Base-by-base conservation (phyloP, 2,888 invertebrate genomes). In the Drosophila algonquin region DNA sequence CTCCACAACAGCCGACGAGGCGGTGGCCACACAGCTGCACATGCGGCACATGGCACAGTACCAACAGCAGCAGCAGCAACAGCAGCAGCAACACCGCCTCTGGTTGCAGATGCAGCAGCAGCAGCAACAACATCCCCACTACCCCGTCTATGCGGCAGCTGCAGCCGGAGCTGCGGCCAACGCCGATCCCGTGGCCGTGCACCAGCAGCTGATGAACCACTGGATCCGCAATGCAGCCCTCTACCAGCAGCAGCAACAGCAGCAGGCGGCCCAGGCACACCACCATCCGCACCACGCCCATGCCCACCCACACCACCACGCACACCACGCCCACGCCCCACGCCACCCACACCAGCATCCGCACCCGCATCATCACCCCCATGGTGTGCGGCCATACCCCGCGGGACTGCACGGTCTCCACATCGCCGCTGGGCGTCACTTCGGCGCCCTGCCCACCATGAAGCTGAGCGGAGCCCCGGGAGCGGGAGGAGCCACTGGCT, bases 181-280 rank as follows among this genome's bases (percentile, higher is more conserved):
- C 93, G 91, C 93, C 92, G 90, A 91, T 62, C 93, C 93, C 92
- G 93, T 94, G 78, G 93, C 94, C 57, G 90, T 91, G 54, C 91
- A 90, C 52, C 93, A 92, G 71, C 93, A 93, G 73, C 91, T 96
- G 40, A 94, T 96, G 90, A 95, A 95, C 86, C 95, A 96, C 82
- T 96, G 95, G 95, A 93, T 96, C 74, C 93, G 95, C 89, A 95
- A 94, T 84, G 95, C 95, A 0, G 95, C 95, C 0, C 90, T 95
- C 44, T 95, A 95, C 83, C 95, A 95, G 72, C 94, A 94, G 21
- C 73, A 90, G 12, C 88, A 75, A 74, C 81, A 78, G 63, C 84
- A 71, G 52, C 81, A 69, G 55, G 84, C 70, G 40, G 89, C 75
- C 69, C 88, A 73, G 57, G 80, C 56, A 63, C 80, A 59, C 61